A percentile compares a stretch with the other conserved stretches of the same genome.
Conservation (phyloP, 2,113 vertebrate species). For the Arothron firmamentum region DNA sequence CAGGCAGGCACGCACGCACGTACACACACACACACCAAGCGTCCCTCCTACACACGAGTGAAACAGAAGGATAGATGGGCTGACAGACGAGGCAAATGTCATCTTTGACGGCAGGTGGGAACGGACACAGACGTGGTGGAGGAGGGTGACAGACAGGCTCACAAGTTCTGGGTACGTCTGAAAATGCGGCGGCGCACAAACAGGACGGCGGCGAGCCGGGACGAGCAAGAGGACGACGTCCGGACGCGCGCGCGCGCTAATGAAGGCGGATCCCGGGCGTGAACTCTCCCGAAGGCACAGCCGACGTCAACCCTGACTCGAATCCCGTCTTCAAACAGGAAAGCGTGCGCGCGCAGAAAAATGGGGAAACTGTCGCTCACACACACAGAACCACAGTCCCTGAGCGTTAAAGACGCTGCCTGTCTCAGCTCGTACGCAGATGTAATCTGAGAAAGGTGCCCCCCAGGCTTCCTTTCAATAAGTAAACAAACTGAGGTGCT, state of each 20-base stretch:
- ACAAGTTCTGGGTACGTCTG: slow-evolving; percentile 7
- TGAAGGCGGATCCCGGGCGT: too few relatives aligned
- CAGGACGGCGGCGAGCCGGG: slow-evolving; percentile 26
- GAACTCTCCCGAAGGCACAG: too few relatives aligned
- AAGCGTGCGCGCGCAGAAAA: too few relatives aligned
- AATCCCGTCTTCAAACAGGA: too few relatives aligned
- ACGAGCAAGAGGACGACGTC: slow-evolving; percentile 42
- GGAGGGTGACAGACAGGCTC: slow-evolving; percentile 45
- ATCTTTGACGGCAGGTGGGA: slow-evolving; percentile 40
- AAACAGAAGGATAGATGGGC: slow-evolving; percentile 13
- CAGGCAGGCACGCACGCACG: too few relatives aligned
- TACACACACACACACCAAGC: slow-evolving; percentile 21
- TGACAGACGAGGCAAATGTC: slow-evolving; percentile 40
- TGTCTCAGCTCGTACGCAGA: slow-evolving; percentile 40
- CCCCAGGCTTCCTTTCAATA: slow-evolving; percentile 7
- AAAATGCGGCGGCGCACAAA: slow-evolving; percentile 32
- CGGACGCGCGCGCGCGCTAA: slow-evolving; percentile 60
- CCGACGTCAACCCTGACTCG: too few relatives aligned
- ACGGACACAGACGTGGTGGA: slow-evolving; percentile 35
- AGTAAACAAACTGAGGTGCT: slow-evolving; percentile 1
- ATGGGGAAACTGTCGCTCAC: too few relatives aligned
- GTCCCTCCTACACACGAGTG: slow-evolving; percentile 38
- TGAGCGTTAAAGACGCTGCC: background rate
- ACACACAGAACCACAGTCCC: too few relatives aligned
- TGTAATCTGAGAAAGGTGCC: slow-evolving; percentile 23